Percentiles rank a stretch among this genome's conserved stretches.
These are phyloP conservation scores for Artibeus lituratus DNA, from an alignment of 2,797 vertebrate genomes.

Conservation along the genomic window DNA sequence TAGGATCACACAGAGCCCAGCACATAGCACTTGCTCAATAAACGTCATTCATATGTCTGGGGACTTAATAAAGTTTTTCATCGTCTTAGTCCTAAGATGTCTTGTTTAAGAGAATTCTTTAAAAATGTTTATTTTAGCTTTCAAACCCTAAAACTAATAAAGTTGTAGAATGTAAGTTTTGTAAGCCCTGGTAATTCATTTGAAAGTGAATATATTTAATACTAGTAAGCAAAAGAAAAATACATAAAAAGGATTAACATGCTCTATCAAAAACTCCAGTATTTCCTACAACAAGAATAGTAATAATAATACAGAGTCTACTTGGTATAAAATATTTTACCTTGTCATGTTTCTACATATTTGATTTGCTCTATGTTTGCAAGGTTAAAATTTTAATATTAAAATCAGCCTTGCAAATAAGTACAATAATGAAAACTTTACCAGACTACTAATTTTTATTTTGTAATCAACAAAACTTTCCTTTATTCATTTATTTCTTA, in stretches of 20 bases:
- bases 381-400: neutral
- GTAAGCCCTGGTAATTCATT: neutral
- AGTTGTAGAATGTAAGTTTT: neutral
- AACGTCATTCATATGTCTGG: neutral
- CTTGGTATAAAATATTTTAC: neutral
- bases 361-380: neutral
- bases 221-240: neutral
- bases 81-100: neutral
- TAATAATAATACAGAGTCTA: neutral
- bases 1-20: neutral
- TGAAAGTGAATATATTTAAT: neutral
- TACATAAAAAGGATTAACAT: neutral
- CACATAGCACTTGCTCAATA: neutral
- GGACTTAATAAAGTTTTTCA: neutral
- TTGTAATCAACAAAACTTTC: neutral
- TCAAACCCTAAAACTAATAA: conserved; percentile 28
- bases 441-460: neutral
- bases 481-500: conserved; percentile 10
- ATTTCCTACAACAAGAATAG: neutral
- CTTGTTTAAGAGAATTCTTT: neutral
- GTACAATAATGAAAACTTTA: neutral
- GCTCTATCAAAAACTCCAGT: neutral
- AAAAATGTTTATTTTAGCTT: neutral
- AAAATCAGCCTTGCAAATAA: neutral
- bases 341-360: neutral